These are phyloP conservation scores for Lepidocyrtoides sp. DNA, from an alignment of 2,888 invertebrate species.

Conservation along the genomic window DNA sequence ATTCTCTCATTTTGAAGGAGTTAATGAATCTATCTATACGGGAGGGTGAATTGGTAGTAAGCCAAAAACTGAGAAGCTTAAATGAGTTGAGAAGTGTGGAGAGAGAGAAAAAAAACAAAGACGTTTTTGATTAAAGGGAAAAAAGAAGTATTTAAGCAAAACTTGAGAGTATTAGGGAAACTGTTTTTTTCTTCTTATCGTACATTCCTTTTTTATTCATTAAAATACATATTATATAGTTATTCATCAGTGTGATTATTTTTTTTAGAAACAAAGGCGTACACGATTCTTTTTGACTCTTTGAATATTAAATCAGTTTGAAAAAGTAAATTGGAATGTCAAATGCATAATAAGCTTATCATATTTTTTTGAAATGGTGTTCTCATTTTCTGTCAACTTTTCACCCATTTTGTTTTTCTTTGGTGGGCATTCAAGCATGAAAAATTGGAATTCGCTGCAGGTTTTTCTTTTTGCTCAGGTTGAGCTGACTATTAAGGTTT, in stretches of 20 bases:
- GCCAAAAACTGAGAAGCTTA: neutral
- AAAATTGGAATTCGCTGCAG: neutral
- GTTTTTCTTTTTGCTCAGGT: too few relatives aligned
- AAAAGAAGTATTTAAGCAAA: neutral
- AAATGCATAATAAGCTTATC: neutral
- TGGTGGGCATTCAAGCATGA: neutral
- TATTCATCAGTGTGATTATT: neutral
- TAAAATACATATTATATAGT: too few relatives aligned
- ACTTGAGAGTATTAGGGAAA: too few relatives aligned
- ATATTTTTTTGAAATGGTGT: neutral
- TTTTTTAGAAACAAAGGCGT: neutral
- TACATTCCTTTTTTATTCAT: neutral
- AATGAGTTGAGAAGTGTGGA: too few relatives aligned
- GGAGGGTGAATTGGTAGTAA: neutral
- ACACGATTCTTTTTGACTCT: neutral
- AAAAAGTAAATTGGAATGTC: neutral
- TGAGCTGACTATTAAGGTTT: too few relatives aligned
- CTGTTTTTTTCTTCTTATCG: neutral
- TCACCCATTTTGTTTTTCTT: neutral
- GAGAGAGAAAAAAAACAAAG: neutral
- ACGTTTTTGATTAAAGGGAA: neutral
- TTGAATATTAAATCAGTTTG: too few relatives aligned
- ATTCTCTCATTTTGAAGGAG: neutral
- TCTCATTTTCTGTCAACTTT: neutral
- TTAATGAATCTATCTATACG: neutral